Evolutionary conservation across 2,797 vertebrate genomes (phyloP).

Genomic region (Leptodactylus fallax): DNA sequence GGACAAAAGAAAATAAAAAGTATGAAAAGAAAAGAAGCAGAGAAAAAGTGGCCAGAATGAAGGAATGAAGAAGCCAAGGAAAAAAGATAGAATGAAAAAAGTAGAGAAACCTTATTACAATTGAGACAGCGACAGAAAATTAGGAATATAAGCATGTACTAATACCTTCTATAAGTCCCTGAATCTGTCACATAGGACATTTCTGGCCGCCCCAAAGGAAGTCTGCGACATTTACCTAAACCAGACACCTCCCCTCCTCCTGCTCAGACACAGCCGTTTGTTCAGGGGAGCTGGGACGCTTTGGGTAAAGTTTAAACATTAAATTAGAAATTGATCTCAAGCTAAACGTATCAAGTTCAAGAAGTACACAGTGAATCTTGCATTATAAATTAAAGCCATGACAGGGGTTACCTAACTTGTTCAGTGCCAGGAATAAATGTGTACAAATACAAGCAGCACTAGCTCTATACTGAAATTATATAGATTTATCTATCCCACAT

Average conservation of each 20-base stretch:
- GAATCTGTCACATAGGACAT: conserved; percentile 58
- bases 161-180: conserved; percentile 32
- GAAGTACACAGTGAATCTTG: conserved; percentile 39
- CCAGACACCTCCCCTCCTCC: conserved; percentile 50
- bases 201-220: conserved; percentile 59
- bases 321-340: conserved; percentile 64
- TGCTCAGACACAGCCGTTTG: conserved; percentile 43
- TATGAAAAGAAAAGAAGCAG: not conserved
- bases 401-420: not conserved
- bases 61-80: too few relatives aligned
- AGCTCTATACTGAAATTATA: not conserved
- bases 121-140: not conserved
- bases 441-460: not conserved
- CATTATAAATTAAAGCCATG: conserved; percentile 32
- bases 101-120: not conserved
- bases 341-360: conserved; percentile 55
- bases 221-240: conserved; percentile 60
- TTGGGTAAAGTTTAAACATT: conserved; percentile 64
- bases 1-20: not conserved
- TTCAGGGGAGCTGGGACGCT: conserved; percentile 57
- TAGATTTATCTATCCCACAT: not conserved
- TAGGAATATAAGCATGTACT: conserved; percentile 29
- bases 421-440: not conserved
- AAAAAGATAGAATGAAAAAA: not conserved
- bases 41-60: not conserved